A percentile compares a stretch with the other conserved stretches of the same genome.
Evolutionary conservation across 1,140 invertebrate genomes (phyloP).

Genomic region (Leptinotarsa defecta): DNA sequence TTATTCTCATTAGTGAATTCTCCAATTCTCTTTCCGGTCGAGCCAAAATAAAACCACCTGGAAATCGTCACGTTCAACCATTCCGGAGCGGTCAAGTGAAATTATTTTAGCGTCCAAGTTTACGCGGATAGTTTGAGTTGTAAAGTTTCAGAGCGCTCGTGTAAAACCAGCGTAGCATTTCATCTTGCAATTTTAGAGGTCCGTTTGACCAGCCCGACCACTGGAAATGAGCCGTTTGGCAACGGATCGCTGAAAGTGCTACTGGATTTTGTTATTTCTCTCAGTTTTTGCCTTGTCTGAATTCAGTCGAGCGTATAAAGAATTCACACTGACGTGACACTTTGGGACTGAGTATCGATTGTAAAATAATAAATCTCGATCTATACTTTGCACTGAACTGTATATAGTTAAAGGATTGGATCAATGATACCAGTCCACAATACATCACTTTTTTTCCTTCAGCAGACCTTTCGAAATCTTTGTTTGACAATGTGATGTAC

Average conservation of each 20-base stretch:
- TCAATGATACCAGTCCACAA: no score
- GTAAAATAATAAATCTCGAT: not conserved
- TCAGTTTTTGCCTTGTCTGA: not conserved
- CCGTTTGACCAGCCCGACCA: conserved; percentile 4
- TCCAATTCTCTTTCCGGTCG: no score
- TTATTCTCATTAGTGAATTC: no score
- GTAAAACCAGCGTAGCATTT: not conserved
- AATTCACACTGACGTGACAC: not conserved
- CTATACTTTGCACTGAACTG: no score
- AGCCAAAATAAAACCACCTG: not conserved
- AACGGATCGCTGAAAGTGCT: not conserved
- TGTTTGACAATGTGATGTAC: no score
- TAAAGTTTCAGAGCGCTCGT: not conserved
- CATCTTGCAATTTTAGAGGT: not conserved
- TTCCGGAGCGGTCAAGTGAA: not conserved
- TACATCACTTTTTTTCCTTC: no score
- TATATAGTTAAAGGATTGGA: no score
- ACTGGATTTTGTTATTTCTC: not conserved
- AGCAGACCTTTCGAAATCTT: no score
- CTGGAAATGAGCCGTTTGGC: not conserved
- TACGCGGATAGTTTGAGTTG: conserved; percentile 5
- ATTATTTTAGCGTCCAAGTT: not conserved
- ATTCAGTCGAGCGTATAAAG: not conserved
- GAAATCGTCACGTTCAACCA: not conserved
- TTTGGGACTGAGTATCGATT: not conserved